Percentiles rank a stretch among this genome's conserved stretches.
Conservation (phyloP, 2,888 invertebrate genomes). For the Unio delphinus region DNA sequence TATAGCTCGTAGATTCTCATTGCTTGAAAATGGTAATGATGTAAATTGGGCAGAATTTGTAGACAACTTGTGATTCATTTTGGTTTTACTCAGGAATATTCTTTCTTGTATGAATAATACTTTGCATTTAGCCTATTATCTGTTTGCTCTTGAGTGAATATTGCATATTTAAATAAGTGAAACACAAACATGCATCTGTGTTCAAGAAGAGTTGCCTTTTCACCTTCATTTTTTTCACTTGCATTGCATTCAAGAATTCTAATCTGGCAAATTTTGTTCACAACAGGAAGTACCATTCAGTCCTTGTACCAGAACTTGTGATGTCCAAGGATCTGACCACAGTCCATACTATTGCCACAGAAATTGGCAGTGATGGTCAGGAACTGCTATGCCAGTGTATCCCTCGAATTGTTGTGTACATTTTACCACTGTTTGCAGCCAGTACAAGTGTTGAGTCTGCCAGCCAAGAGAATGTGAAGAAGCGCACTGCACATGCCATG, state of each 20-base stretch:
- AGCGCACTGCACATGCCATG: slow-evolving; percentile 35
- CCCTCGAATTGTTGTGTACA: slow-evolving; percentile 56
- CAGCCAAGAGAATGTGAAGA: slow-evolving; percentile 29
- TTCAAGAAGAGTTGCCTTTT: no score
- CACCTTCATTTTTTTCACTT: not conserved
- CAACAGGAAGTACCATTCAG: slow-evolving; percentile 39
- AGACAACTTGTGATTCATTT: no score
- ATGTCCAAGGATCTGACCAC: slow-evolving; percentile 34
- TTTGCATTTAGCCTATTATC: no score
- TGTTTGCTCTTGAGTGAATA: no score
- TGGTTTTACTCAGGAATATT: no score
- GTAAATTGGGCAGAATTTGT: no score
- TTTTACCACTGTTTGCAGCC: slow-evolving; percentile 64
- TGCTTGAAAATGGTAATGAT: no score
- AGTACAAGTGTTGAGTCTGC: slow-evolving; percentile 24
- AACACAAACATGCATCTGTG: not conserved
- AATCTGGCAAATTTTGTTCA: not conserved
- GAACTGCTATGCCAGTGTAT: slow-evolving; percentile 45
- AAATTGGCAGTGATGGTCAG: slow-evolving; percentile 26
- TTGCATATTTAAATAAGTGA: no score
- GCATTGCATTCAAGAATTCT: not conserved
- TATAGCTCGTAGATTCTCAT: no score
- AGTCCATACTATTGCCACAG: slow-evolving; percentile 31
- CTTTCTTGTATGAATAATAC: no score
- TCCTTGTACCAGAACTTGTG: slow-evolving; percentile 56